phyloP scores from a whole-genome alignment of 2,113 vertebrate species.

The Oplegnathus fasciatus region DNA sequence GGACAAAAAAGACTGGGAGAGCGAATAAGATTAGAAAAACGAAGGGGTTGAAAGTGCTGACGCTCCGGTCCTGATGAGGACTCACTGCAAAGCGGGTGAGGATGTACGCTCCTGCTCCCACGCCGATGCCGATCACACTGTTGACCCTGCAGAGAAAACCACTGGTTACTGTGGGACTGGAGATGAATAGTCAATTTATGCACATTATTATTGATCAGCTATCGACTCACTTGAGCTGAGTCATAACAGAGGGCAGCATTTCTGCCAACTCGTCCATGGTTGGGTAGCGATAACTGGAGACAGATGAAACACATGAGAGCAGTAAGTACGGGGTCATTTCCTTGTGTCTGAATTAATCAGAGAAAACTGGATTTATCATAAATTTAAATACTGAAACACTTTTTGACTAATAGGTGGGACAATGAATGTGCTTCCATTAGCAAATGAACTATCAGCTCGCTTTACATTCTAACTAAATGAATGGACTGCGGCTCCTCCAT shows the following conservation, averaged over 20 bases:
- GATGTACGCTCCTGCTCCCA: conserved; percentile 85
- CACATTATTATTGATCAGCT: conserved; percentile 23
- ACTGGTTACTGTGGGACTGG: conserved; percentile 11
- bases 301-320: background rate
- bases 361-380: background rate
- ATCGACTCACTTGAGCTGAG: conserved; percentile 90
- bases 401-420: background rate
- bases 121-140: conserved; percentile 84
- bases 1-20: background rate
- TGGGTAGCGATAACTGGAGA: conserved; percentile 92
- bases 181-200: conserved; percentile 17
- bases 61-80: conserved; percentile 17
- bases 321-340: background rate
- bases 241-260: conserved; percentile 94
- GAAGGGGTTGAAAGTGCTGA: background rate
- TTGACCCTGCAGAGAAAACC: conserved; percentile 75
- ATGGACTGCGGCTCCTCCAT: background rate
- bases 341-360: background rate
- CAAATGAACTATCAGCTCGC: conserved; percentile 30
- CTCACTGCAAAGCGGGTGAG: conserved; percentile 84
- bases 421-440: conserved; percentile 26
- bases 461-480: conserved; percentile 1
- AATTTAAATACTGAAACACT: background rate
- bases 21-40: background rate
- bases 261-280: conserved; percentile 96